Percentiles rank a stretch among this genome's conserved stretches.
Evolutionary conservation across 2,797 vertebrate species (phyloP).

Genomic region (Coilia nasus): DNA sequence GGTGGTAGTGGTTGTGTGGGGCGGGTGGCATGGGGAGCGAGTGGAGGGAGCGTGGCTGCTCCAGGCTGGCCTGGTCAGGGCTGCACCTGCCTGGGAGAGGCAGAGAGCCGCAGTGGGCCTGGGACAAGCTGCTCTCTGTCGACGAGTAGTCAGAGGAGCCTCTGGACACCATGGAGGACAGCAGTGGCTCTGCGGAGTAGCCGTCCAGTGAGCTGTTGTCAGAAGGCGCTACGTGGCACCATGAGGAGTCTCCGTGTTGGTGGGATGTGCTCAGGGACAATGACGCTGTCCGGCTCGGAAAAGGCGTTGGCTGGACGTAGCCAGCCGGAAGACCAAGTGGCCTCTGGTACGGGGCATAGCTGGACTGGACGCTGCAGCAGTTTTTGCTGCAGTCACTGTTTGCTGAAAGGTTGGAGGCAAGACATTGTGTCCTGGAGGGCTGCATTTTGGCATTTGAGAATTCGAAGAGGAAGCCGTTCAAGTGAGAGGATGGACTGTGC

Average conservation of each 20-base stretch:
- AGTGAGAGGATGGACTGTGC: not conserved
- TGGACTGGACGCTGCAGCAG: slow-evolving; percentile 30
- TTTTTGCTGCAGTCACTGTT: slow-evolving; percentile 19
- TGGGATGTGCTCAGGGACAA: slow-evolving; percentile 48
- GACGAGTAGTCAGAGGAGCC: slow-evolving; percentile 56
- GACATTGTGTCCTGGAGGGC: not conserved
- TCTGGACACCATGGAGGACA: slow-evolving; percentile 58
- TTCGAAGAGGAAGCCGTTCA: not conserved
- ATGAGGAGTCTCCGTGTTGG: slow-evolving; percentile 39
- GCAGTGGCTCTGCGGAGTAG: slow-evolving; percentile 63
- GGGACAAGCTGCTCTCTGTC: slow-evolving; percentile 35
- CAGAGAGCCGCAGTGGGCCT: slow-evolving; percentile 51
- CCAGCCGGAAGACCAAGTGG: slow-evolving; percentile 51
- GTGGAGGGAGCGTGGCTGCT: slow-evolving; percentile 75
- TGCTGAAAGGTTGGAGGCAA: not conserved
- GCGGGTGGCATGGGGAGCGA: slow-evolving; percentile 66
- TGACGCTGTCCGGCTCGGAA: slow-evolving; percentile 67
- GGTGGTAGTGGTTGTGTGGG: slow-evolving; percentile 59
- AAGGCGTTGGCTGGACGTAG: slow-evolving; percentile 69
- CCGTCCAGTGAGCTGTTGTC: slow-evolving; percentile 60
- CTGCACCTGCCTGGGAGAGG: slow-evolving; percentile 58
- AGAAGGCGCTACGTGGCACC: slow-evolving; percentile 62
- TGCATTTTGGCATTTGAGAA: not conserved
- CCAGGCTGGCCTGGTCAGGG: slow-evolving; percentile 62
- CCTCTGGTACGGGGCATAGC: slow-evolving; percentile 61